These are phyloP conservation scores for Arizona elegans DNA, from an alignment of 2,113 vertebrate genomes.

Conservation along the genomic window DNA sequence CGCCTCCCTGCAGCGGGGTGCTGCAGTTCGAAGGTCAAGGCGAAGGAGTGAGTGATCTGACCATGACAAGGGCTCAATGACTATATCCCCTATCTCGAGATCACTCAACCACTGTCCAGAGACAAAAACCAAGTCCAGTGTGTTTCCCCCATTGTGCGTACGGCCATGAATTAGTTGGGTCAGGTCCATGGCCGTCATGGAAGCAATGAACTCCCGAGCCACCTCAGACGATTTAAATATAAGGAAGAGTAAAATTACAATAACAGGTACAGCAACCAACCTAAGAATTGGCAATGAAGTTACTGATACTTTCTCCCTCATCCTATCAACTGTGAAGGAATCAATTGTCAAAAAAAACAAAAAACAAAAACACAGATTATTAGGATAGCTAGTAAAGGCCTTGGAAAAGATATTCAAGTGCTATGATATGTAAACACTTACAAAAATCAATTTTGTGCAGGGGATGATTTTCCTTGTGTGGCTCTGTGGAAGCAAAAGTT, in stretches of 20 bases:
- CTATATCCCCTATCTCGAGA: too few species aligned
- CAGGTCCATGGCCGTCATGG: too few species aligned
- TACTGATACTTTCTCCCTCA: not conserved
- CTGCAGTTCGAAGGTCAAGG: too few species aligned
- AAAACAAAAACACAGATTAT: not conserved
- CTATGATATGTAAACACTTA: not conserved
- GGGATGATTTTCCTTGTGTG: not conserved
- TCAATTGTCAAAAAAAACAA: not conserved
- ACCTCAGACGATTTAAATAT: too few species aligned
- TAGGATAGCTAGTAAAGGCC: not conserved
- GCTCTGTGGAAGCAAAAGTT: not conserved
- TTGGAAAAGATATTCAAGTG: not conserved
- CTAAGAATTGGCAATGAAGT: not conserved
- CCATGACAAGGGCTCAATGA: too few species aligned
- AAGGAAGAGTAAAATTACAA: not conserved
- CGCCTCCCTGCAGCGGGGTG: too few species aligned
- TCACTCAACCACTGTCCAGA: too few species aligned
- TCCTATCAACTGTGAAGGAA: not conserved
- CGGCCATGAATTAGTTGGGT: too few species aligned
- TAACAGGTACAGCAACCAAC: not conserved
- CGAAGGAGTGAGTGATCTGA: too few species aligned
- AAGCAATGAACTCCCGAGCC: too few species aligned
- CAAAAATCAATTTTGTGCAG: not conserved
- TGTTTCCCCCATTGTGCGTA: too few species aligned
- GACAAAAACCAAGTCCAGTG: too few species aligned